Evolutionary conservation across 2,888 invertebrate species (phyloP), one percentile per base, ranked within the genome.

Genomic region (Achlya flavicornis): DNA sequence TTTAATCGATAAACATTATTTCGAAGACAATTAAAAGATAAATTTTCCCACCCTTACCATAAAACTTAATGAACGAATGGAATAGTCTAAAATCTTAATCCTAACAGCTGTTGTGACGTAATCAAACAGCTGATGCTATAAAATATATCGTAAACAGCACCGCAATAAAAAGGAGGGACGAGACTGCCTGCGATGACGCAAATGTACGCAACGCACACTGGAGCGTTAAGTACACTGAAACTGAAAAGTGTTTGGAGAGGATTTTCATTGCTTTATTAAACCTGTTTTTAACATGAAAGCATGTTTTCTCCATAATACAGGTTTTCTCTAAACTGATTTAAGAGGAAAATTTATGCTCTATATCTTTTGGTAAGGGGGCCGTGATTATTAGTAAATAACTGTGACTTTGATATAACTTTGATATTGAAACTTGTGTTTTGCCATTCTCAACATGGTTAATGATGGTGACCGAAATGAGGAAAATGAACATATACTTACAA

Each of bases 91-190:
- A 77, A 74, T 75, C 73, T 68, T 73, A 74, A 77, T 78, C 73
- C 73, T 62, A 81, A 80, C 81, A 82, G 76, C 74, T 85, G 82
- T 83, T 79, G 83, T 87, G 83, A 85, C 85, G 87, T 81, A 86
- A 87, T 81, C 76, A 79, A 87, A 86, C 92, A 92, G 91, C 91
- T 93, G 91, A 88, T 90, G 80, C 85, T 80, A 83, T 89, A 86
- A 89, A 87, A 85, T 87, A 84, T 79, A 80, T 79, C 83, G 86
- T 87, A 82, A 85, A 87, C 84, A 83, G 81, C 75, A 80, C 83
- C 82, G 81, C 83, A 85, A 87, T 86, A 86, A 88, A 85, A 88
- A 84, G 84, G 7, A 53, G 87, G 82, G 76, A 77, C 72, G 72
- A 65, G 76, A 66, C 67, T 62, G 64, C 53, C 53, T 67, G 70